Base-by-base conservation (phyloP, 2,888 invertebrate genomes). In the Mesoligia furuncula region DNA sequence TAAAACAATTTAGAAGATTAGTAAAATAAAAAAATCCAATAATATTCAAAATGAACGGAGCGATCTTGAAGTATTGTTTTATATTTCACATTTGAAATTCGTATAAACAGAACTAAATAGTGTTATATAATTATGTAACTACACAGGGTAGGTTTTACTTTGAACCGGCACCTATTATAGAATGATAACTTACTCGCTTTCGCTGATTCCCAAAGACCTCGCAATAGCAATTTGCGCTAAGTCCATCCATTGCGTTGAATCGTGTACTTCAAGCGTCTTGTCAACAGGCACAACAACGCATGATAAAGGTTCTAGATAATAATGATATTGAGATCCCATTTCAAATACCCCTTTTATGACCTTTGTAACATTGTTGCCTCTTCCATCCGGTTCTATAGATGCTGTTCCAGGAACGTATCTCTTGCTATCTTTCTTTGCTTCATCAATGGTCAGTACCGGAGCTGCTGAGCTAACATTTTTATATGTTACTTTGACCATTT, bases 321-420 rank as follows among this genome's bases (percentile, higher is more conserved):
- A 98, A 92, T 98, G 98, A 91, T 98, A 98, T 90, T 98, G 98
- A 0, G 97, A 93, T 24, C 97, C 98, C 79, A 97, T 93, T 80
- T 97, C 96, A 81, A 97, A 96, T 2, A 95, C 94, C 0, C 98
- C 98, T 82, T 96, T 97, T 24, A 97, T 93, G 0, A 96, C 94
- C 84, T 94, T 94, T 70, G 77, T 92, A 0, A 95, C 91, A 86
- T 96, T 87, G n/a, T 75, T 85, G 0, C 96, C 96, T 90, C 84
- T 93, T 0, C 91, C 91, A 75, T 85, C 92, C 0, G 95, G 95
- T 24, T 90, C 87, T 20, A 95, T 93, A 7, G 86, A 85, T 0
- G 79, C 65, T 0, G 91, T 90, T 4, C 93, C 92, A 1, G 90
- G 71, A 0, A 91, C 77, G 39, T 93, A 92, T 84, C 95, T 91